Base-by-base conservation (phyloP, 1,140 invertebrate species). In the Drosophila baimaii region DNA sequence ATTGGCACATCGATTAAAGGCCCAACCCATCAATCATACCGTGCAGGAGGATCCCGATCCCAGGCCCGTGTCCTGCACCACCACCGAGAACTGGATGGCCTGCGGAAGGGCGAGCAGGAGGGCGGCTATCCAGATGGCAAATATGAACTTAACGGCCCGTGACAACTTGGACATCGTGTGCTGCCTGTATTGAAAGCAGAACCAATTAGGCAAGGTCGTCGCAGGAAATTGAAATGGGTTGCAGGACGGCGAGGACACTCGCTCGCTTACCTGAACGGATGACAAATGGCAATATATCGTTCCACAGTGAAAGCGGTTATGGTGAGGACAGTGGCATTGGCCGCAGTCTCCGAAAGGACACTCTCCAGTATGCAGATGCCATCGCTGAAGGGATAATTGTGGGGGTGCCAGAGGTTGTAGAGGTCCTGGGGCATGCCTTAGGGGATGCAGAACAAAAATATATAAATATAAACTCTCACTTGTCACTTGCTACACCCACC, bases 271-370 rank as follows among this genome's bases (percentile, higher is more conserved):
- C 94, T 93, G 77, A 97, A 94, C 5, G 96, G 96, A 92, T 96
- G 95, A 83, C 96, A 96, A 63, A 97, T 96, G 47, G 96, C 96
- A n/a, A 97, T 93, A 90, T 97, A 97, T 13, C 97, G 93, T 91
- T 98, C 97, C 3, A 97, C 93, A 1, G 97, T 97, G 92, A 97
- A 97, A 12, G 95, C 95, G 1, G 97, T 97, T 71, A 98, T 98
- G 2, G 97, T 98, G n/a, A 98, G 93, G 1, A 98, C 96, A 0
- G 97, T 98, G 0, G 97, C 97, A 91, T 98, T 97, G 5, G 96
- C 95, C 1, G 96, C 97, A n/a, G 95, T 96, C 92, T 98, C 97
- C 2, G 95, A 95, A 6, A 96, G 93, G 29, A 97, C 93, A 5
- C 95, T 95, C 59, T 96, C 93, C 49, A 96, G 92, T 12, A 97